These are phyloP conservation scores for Ictalurus furcatus DNA, from an alignment of 2,113 vertebrate genomes.

Conservation along the genomic window DNA sequence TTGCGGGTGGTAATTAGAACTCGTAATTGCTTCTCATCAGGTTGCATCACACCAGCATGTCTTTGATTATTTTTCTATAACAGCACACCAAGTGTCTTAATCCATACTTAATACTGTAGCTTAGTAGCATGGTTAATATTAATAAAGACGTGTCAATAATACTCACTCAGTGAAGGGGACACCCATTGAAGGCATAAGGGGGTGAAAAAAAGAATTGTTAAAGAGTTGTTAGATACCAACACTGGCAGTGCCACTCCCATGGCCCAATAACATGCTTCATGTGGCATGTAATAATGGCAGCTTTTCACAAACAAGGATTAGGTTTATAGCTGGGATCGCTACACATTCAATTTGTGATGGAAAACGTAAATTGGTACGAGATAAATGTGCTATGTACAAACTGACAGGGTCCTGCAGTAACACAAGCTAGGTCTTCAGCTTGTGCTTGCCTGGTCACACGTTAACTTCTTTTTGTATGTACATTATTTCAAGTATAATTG, in stretches of 20 bases:
- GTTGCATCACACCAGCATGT: neutral
- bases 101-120: neutral
- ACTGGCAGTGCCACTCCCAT: conserved; percentile 52
- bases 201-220: conserved; percentile 68
- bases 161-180: conserved; percentile 88
- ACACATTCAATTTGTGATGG: conserved; percentile 26
- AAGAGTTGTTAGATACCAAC: conserved; percentile 78
- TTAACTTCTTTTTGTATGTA: conserved; percentile 35
- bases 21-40: neutral
- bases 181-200: conserved; percentile 90
- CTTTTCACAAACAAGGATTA: conserved; percentile 36
- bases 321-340: conserved; percentile 42
- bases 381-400: conserved; percentile 79
- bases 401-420: conserved; percentile 57
- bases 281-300: neutral
- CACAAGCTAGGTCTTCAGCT: conserved; percentile 35
- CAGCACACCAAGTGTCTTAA: neutral
- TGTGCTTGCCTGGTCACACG: conserved; percentile 23
- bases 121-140: conserved; percentile 24
- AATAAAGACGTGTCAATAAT: conserved; percentile 63
- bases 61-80: neutral
- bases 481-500: conserved; percentile 51
- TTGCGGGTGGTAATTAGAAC: neutral
- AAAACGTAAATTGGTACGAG: conserved; percentile 57
- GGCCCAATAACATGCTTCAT: conserved; percentile 57